Evolutionary conservation across 2,888 invertebrate species (phyloP).

Genomic region (Erebia ligea): DNA sequence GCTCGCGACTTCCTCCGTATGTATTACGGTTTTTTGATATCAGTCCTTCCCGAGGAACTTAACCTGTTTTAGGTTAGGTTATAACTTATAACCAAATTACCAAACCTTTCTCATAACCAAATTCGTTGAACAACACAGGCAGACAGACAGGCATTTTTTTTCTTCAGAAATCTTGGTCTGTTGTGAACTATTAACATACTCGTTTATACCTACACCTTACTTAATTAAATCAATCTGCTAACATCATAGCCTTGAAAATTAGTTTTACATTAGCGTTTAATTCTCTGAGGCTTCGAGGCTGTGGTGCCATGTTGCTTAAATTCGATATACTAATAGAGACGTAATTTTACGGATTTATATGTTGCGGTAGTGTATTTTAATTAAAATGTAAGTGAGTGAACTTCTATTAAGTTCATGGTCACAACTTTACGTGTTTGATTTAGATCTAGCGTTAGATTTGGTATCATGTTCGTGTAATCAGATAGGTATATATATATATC

Average conservation of each 20-base stretch:
- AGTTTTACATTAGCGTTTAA: constrained; percentile 4
- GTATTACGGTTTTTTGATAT: too few species aligned
- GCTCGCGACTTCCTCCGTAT: too few species aligned
- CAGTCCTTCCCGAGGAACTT: too few species aligned
- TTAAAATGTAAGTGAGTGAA: constrained; percentile 17
- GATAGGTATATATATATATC: neutral
- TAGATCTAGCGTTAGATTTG: neutral
- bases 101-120: too few species aligned
- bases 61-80: too few species aligned
- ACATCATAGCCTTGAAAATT: constrained; percentile 28
- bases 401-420: constrained; percentile 9
- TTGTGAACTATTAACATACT: neutral
- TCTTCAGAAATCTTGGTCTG: neutral
- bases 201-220: neutral
- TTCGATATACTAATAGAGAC: constrained; percentile 1
- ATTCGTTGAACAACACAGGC: too few species aligned
- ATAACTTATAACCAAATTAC: too few species aligned
- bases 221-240: constrained; percentile 8
- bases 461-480: neutral
- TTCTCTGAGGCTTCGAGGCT: neutral
- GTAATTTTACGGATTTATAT: constrained; percentile 8
- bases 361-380: constrained; percentile 17
- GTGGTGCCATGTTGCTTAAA: neutral
- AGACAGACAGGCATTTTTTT: too few species aligned
- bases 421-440: neutral